Evolutionary conservation across 2,888 invertebrate genomes (phyloP), one percentile per base, ranked within the genome.

Genomic region (Polia nebulosa): DNA sequence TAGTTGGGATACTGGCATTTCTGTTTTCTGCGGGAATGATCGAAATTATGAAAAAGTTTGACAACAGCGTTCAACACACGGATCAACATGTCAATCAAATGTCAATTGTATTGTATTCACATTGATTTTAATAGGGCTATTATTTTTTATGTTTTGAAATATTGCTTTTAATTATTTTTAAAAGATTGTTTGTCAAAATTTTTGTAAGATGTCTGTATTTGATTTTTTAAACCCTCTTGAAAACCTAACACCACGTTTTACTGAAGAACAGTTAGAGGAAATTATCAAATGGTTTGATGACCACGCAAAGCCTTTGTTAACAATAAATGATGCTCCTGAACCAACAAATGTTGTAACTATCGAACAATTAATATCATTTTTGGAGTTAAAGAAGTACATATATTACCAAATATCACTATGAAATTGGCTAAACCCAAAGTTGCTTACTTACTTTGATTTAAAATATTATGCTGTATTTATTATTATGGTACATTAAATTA

Each of bases 381-480:
- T 95, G 76, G 89, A 87, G 57, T 80, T 92, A 62, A 93, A 91
- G 84, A 94, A 90, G 95, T 95, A 92, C 78, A 81, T 83, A 92
- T 78, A 81, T 83, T 87, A 80, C 29, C 52, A 60, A 53, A 59
- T 53, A 47, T 36, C 36, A 25, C 52, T 52, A 34, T 47, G 25
- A 73, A 52, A 56, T 65, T 65, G 51, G 27, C 29, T 70, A 44
- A n/a, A 41, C 17, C n/a, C 17, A 39, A 39, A 39, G 39, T 39
- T 15, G 17, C 17, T 39, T 39, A n/a, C 15, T 25, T n/a, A 39
- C 15, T 29, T 34, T 15, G 15, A 22, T 66, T 34, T 15, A 20
- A n/a, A 49, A 47, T 13, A n/a, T n/a, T n/a, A n/a, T n/a, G n/a
- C n/a, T n/a, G n/a, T n/a, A n/a, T n/a, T n/a, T n/a, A n/a, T n/a